phyloP scores from a whole-genome alignment of 1,140 invertebrate genomes.

The Panagrolaimus sp. region DNA sequence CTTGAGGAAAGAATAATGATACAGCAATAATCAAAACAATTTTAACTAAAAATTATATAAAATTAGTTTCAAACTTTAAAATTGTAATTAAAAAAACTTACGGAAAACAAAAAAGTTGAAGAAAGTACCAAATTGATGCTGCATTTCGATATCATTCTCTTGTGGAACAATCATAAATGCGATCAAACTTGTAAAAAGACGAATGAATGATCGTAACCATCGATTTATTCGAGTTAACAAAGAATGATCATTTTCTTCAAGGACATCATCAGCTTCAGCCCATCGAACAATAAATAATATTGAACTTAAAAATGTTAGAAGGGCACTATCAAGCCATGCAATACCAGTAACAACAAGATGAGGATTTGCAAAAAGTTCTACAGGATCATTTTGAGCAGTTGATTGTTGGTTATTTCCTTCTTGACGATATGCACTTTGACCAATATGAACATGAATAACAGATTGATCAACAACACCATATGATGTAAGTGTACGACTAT shows the following conservation, averaged over 20 bases:
- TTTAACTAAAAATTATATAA: conserved; percentile 7
- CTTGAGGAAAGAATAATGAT: conserved; percentile 6
- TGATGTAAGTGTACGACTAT: conserved; percentile 37
- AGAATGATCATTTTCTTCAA: background rate
- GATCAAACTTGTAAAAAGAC: background rate
- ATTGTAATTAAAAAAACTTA: background rate
- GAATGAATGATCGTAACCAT: background rate
- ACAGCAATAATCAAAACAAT: background rate
- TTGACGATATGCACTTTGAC: conserved; percentile 27
- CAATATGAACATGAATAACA: conserved; percentile 47
- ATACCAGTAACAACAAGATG: background rate
- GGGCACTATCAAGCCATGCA: background rate
- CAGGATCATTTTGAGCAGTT: background rate
- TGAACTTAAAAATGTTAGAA: background rate
- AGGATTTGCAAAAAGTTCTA: background rate
- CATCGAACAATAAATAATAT: conserved; percentile 8
- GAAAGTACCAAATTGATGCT: background rate
- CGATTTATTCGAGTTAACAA: background rate
- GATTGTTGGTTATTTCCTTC: conserved; percentile 15
- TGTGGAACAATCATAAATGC: background rate
- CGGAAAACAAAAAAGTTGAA: conserved; percentile 9
- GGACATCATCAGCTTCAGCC: conserved; percentile 5
- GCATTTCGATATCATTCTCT: conserved; percentile 1
- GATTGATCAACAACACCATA: conserved; percentile 48
- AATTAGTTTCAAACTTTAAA: background rate